A percentile compares a stretch with the other conserved stretches of the same genome.
These are phyloP conservation scores for Blastobasis adustella DNA, from an alignment of 2,888 invertebrate genomes.

Conservation along the genomic window DNA sequence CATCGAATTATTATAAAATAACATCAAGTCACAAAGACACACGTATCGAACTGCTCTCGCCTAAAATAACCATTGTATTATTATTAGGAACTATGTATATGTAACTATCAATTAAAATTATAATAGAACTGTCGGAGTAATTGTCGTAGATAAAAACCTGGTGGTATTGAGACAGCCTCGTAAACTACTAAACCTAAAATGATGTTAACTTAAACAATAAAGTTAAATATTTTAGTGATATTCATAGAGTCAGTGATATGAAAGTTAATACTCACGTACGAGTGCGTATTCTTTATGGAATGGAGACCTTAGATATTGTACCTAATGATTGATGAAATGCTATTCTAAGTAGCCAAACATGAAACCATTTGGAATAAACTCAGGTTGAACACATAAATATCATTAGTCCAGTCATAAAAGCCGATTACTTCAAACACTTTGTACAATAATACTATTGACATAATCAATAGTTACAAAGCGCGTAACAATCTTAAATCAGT, in stretches of 20 bases:
- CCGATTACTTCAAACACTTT: constrained; percentile 29
- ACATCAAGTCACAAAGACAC: no score
- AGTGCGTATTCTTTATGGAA: no score
- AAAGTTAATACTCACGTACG: background rate
- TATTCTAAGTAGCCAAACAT: no score
- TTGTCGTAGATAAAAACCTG: background rate
- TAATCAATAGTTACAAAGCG: constrained; percentile 61
- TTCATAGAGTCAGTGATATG: constrained; percentile 4
- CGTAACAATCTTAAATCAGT: constrained; percentile 39
- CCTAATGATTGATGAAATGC: no score
- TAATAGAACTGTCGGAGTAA: constrained; percentile 1
- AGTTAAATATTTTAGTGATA: constrained; percentile 56
- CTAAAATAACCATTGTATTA: background rate
- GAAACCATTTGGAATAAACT: no score
- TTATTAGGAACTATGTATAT: constrained; percentile 14
- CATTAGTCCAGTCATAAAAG: background rate
- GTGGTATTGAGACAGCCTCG: constrained; percentile 24
- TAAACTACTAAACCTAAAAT: constrained; percentile 41
- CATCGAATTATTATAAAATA: no score
- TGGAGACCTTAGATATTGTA: no score
- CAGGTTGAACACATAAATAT: no score
- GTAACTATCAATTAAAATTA: constrained; percentile 4
- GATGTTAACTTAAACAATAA: constrained; percentile 49
- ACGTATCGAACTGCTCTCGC: no score
- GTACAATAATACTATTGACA: constrained; percentile 46